phyloP scores from a whole-genome alignment of 1,140 invertebrate species.

The Sweltsa coloradensis region DNA sequence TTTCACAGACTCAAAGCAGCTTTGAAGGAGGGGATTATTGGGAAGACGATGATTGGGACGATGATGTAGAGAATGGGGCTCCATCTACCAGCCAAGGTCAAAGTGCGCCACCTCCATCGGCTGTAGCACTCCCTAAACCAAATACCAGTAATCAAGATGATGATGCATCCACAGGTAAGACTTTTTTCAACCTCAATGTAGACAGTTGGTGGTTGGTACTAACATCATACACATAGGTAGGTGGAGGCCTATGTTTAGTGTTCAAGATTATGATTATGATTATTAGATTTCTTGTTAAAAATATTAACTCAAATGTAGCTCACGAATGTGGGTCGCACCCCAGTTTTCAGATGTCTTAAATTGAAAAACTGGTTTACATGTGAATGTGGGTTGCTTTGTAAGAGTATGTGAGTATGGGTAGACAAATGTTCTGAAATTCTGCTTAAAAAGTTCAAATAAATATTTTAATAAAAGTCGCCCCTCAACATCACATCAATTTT shows the following conservation, averaged over 20 bases:
- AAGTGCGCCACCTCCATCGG: slow-evolving; percentile 21
- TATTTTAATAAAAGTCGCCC: too few species aligned
- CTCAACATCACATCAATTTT: too few species aligned
- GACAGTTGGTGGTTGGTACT: not conserved
- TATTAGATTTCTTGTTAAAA: too few species aligned
- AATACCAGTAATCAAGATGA: slow-evolving; percentile 19
- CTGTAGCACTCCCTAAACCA: slow-evolving; percentile 8
- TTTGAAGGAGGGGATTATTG: slow-evolving; percentile 44
- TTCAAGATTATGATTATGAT: too few species aligned
- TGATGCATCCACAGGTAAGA: slow-evolving; percentile 11
- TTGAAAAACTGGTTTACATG: too few species aligned
- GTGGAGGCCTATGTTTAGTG: not conserved
- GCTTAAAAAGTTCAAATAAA: too few species aligned
- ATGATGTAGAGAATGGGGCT: slow-evolving; percentile 63
- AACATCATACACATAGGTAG: not conserved
- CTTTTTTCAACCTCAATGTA: not conserved
- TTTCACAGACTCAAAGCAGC: not conserved
- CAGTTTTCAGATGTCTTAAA: too few species aligned
- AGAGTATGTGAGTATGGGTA: too few species aligned
- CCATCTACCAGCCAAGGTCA: slow-evolving; percentile 10
- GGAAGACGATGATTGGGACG: slow-evolving; percentile 85
- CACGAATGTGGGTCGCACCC: too few species aligned
- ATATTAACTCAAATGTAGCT: too few species aligned
- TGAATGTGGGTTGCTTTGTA: too few species aligned
- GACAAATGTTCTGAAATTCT: too few species aligned